phyloP scores from a whole-genome alignment of 2,888 invertebrate species.

The Drosophila engyochracea region DNA sequence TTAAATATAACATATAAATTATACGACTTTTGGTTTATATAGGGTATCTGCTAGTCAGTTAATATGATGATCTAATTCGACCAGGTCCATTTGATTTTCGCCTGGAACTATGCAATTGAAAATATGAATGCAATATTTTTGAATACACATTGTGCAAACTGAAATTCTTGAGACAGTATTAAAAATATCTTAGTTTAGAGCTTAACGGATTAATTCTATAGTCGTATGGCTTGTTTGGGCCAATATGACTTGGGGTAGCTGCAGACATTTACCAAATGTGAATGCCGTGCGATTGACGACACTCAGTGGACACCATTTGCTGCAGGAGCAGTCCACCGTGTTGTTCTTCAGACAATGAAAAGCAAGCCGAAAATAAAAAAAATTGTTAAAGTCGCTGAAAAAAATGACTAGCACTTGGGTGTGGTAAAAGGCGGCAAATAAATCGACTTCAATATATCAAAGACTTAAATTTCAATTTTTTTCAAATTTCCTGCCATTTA shows the following conservation, averaged over 20 bases:
- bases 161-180: background rate
- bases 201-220: background rate
- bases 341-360: conserved; percentile 14
- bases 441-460: conserved; percentile 80
- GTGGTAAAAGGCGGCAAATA: conserved; percentile 66
- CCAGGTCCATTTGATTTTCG: background rate
- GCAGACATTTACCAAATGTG: background rate
- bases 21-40: background rate
- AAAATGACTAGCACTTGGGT: conserved; percentile 51
- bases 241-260: background rate
- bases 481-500: conserved; percentile 82
- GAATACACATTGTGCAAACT: background rate
- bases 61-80: background rate
- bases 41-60: background rate
- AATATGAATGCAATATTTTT: background rate
- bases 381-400: conserved; percentile 46
- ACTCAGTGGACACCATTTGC: conserved; percentile 5
- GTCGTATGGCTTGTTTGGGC: background rate
- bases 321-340: conserved; percentile 1
- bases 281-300: conserved; percentile 1
- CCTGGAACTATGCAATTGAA: background rate
- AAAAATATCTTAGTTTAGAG: background rate
- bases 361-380: background rate
- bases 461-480: conserved; percentile 84
- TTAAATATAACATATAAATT: background rate